Evolutionary conservation across 1,140 invertebrate genomes (phyloP), one percentile per base, ranked within the genome.

Genomic region (Brachionus calyciflorus): DNA sequence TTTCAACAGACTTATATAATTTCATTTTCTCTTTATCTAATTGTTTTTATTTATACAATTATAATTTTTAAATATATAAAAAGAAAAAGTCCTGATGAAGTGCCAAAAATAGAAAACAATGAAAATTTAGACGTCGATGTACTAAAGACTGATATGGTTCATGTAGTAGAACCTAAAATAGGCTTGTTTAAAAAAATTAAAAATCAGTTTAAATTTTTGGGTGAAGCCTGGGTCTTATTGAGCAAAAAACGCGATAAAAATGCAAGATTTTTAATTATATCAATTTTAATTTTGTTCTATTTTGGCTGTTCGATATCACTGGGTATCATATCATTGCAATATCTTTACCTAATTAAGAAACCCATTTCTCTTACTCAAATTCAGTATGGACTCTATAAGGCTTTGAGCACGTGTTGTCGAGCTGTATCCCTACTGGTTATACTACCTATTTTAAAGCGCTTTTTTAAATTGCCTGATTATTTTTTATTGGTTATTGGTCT

Each of bases 1-100:
- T 73, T 51, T 55, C n/a, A 73, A 26, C 46, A 73, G 10, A 73
- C 69, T 14, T 73, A 73, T 24, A 73, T 73, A 30, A 49, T 73
- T 24, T 51, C 46, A 0, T 55, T 73, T n/a, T 49, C 19, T 40
- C 10, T 73, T n/a, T 73, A 73, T 37, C 41, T 73, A 24, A 9
- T 41, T 40, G 69, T 73, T 17, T 55, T 73, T 24, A n/a, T 73
- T 21, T 73, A 73, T 24, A 55, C 51, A 28, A 19, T 73, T 3
- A 7, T 73, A 17, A 73, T 73, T 14, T 73, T 73, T 73, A 40
- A 73, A 51, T 73, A 26, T 41, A 21, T 73, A 9, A 49, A 55
- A 40, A 17, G 19, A 3, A 73, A 73, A 37, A 49, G n/a, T 2
- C 14, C n/a, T 33, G 28, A 3, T 40, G 4, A 21, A 48, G 12